These are phyloP conservation scores for Lacerta viridis DNA, from an alignment of 2,797 vertebrate genomes.

Conservation along the genomic window DNA sequence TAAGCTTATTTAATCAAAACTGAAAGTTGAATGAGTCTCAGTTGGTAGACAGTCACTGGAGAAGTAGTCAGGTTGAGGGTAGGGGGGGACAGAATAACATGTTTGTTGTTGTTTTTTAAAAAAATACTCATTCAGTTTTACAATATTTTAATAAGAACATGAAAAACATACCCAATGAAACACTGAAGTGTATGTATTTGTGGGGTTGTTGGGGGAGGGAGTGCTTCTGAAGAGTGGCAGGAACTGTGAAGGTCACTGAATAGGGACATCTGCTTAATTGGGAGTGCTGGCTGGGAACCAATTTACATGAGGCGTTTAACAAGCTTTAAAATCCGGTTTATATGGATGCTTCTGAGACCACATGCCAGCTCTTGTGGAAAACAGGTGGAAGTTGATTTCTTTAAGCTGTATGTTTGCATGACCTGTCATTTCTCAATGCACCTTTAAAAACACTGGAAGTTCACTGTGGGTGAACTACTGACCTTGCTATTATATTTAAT, in stretches of 20 bases:
- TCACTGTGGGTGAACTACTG: background rate
- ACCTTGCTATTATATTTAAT: conserved; percentile 1
- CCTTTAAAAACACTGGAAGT: background rate
- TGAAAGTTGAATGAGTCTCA: conserved; percentile 67
- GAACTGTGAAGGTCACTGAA: conserved; percentile 36
- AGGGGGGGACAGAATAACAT: conserved; percentile 4
- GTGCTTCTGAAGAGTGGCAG: conserved; percentile 47
- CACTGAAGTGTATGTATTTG: background rate
- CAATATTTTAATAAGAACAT: background rate
- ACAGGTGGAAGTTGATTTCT: conserved; percentile 22
- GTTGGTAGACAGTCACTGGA: conserved; percentile 61
- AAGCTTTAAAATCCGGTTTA: conserved; percentile 65
- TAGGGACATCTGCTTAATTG: conserved; percentile 44
- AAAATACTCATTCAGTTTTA: conserved; percentile 48
- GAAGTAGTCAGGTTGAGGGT: background rate
- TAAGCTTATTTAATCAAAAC: conserved; percentile 77
- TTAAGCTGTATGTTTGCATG: conserved; percentile 32
- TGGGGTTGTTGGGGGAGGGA: background rate
- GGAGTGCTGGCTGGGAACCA: conserved; percentile 53
- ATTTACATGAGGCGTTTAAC: conserved; percentile 69
- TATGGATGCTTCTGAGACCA: conserved; percentile 42
- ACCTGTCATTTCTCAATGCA: background rate
- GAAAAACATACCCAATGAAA: conserved; percentile 15
- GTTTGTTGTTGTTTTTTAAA: conserved; percentile 10
- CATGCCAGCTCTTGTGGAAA: conserved; percentile 33